Base-by-base conservation (phyloP, 2,888 invertebrate genomes). In the Hartigia nigra region DNA sequence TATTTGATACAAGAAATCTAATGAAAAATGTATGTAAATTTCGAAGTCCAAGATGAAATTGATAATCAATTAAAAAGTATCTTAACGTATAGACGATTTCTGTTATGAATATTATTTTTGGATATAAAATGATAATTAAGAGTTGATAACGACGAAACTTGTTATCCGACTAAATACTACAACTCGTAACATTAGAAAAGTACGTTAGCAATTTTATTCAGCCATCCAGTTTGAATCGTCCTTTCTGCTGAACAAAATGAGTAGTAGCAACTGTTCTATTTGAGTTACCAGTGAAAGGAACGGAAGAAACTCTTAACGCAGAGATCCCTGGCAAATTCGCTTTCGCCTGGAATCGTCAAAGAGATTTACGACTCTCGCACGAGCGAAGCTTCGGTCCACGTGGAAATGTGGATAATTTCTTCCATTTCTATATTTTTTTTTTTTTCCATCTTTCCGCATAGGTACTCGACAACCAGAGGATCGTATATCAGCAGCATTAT, bases 201-300 rank as follows among this genome's bases (percentile, higher is more conserved):
- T 55, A 55, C 55, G 23, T 23, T 23, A 55, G 55, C 23, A 55
- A 23, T 55, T 55, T 23, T 23, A 55, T 55, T 55, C 55, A 23
- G 23, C 23, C 23, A 23, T 55, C 55, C 55, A 55, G 23, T 55
- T 5, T 2, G 55, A 55, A 23, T 1, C 23, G 9, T 55, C 55
- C 23, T 9, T 55, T 23, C 72, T 74, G 74, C 77, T 12, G 34
- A 74, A 35, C 39, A 77, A 69, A 74, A 55, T 35, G 34, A 37
- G 34, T 39, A 37, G 34, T 39, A 77, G 72, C 76, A 77, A 69
- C 75, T 55, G n/a, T 31, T 32, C 72, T 32, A 31, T 36, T 72
- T 74, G 74, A 55, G 74, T 31, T 35, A 70, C 32, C 23, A 69
- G 76, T 32, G 55, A 77, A 74, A 74, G 77, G 77, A 77, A 75